These are phyloP conservation scores for Anguilla anguilla DNA, from an alignment of 2,797 vertebrate genomes.

Conservation along the genomic window DNA sequence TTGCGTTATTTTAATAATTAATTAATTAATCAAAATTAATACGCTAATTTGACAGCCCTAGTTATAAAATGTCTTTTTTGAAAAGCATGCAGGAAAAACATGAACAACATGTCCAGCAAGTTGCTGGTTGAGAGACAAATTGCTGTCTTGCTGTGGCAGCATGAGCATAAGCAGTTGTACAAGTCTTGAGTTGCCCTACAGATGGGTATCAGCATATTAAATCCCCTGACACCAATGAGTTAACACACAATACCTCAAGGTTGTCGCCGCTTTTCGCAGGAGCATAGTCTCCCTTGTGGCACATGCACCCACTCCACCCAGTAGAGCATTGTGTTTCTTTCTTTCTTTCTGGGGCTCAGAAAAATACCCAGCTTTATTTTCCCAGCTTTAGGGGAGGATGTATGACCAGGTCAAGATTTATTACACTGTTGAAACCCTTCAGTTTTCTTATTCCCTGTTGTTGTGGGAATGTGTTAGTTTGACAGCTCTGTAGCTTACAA, in stretches of 20 bases:
- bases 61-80: neutral
- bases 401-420: neutral
- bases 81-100: neutral
- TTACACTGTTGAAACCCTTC: conserved; percentile 6
- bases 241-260: neutral
- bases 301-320: too few relatives aligned
- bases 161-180: neutral
- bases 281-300: neutral
- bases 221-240: neutral
- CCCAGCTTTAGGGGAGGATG: neutral
- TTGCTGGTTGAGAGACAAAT: neutral
- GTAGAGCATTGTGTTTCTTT: neutral
- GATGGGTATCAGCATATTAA: neutral
- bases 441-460: neutral
- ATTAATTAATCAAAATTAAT: too few relatives aligned
- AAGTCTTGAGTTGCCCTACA: neutral
- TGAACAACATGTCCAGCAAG: neutral
- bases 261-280: neutral
- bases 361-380: neutral
- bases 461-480: neutral
- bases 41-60: too few relatives aligned
- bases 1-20: too few relatives aligned
- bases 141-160: neutral
- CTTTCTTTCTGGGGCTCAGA: neutral
- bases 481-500: neutral